Evolutionary conservation across 2,113 vertebrate genomes (phyloP), one percentile per base, ranked within the genome.

Genomic region (Thermophis baileyi): DNA sequence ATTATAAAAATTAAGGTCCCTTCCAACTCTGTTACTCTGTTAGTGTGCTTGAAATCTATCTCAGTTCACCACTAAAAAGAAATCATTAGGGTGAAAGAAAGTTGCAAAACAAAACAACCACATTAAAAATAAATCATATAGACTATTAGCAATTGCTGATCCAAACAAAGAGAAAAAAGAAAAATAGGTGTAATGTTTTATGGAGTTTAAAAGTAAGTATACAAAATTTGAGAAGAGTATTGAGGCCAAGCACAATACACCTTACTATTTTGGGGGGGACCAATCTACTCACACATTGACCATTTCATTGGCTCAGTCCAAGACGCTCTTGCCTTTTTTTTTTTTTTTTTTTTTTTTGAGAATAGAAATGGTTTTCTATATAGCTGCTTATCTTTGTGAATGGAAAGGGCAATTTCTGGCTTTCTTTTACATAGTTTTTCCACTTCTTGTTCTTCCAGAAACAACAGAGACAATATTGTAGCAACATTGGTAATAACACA

Each of bases 111-210:
- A 35, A 92, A 89, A n/a, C 25, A 57, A 40, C 87, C 60, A 57
- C 81, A 89, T 53, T 22, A 54, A 57, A 81, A 89, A 93, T 57
- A 86, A 90, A 93, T 90, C 69, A 50, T 51, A 50, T 93, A 86
- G 44, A 30, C 90, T 90, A 81, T 51, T 90, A 87, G 74, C 81
- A 86, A 49, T 18, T n/a, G n/a, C n/a, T 93, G 89, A 93, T 93
- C 46, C 18, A 54, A 81, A 90, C 8, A 87, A 55, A 63, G 63
- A 93, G 40, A 85, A 89, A 86, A 60, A 50, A 53, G 4, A 86
- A 47, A 57, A 51, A 86, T 22, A 63, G 51, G 51, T 69, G 47
- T 22, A 60, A 40, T 93, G 88, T 60, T 93, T 93, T 90, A 60
- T 93, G 46, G 53, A 55, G 46, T 50, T 90, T 46, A 90, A 90